phyloP scores from a whole-genome alignment of 2,113 vertebrate genomes.

The Varanus salvator region DNA sequence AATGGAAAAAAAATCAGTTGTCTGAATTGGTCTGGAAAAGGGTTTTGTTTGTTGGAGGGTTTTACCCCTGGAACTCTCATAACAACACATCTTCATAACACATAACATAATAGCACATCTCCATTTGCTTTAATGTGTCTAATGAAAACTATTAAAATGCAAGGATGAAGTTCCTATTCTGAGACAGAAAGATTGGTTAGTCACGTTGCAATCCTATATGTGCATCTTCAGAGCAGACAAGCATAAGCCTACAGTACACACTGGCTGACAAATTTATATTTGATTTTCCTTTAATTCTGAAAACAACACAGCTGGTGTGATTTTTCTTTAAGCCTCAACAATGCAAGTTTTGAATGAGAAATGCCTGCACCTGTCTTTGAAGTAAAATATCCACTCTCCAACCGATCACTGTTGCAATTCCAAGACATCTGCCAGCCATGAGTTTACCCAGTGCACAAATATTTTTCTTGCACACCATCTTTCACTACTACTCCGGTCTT shows the following conservation, averaged over 20 bases:
- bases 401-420: conserved; percentile 31
- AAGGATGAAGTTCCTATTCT: conserved; percentile 29
- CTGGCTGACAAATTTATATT: neutral
- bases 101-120: neutral
- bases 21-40: neutral
- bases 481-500: conserved; percentile 55
- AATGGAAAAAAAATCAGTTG: conserved; percentile 7
- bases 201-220: neutral
- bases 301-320: neutral
- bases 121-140: neutral
- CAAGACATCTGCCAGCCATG: conserved; percentile 37
- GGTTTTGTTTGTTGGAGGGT: too few relatives aligned
- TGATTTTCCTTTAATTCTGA: neutral
- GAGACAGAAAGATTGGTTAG: conserved; percentile 12
- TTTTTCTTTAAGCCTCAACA: neutral
- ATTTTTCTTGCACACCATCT: conserved; percentile 35
- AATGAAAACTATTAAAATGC: neutral
- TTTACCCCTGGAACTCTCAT: neutral
- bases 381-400: conserved; percentile 19
- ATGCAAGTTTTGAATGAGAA: neutral
- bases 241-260: neutral
- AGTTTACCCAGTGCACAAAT: conserved; percentile 28
- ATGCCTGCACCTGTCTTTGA: neutral
- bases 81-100: neutral
- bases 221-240: neutral